These are phyloP conservation scores for Trichogramma pretiosum DNA, from an alignment of 1,140 invertebrate species.

Conservation along the genomic window DNA sequence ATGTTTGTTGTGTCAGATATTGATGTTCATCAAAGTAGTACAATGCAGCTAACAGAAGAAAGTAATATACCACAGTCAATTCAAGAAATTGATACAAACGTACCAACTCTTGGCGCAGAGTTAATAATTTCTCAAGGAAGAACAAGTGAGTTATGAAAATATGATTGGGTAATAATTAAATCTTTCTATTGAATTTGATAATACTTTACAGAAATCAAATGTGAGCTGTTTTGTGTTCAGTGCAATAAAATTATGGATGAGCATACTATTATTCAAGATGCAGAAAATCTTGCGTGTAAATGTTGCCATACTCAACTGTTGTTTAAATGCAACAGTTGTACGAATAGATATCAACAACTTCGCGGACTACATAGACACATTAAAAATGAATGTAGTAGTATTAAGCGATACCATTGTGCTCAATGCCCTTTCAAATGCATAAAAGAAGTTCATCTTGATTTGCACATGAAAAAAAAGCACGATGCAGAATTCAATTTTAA, in stretches of 20 bases:
- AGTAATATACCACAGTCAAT: too few relatives aligned
- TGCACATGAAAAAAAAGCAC: conserved; percentile 18
- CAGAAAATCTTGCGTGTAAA: conserved; percentile 17
- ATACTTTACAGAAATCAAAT: conserved; percentile 14
- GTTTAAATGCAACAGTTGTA: conserved; percentile 17
- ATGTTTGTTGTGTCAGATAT: not conserved
- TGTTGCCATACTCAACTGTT: conserved; percentile 13
- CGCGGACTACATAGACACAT: conserved; percentile 19
- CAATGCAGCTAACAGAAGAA: too few relatives aligned
- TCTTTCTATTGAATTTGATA: not conserved
- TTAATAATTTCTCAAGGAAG: conserved; percentile 16
- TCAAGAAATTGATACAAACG: conserved; percentile 11
- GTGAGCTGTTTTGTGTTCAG: conserved; percentile 15
- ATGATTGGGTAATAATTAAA: not conserved
- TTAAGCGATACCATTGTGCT: conserved; percentile 18
- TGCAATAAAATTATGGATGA: conserved; percentile 16
- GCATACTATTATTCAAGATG: conserved; percentile 16
- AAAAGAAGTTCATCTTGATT: conserved; percentile 17
- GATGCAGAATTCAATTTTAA: conserved; percentile 16
- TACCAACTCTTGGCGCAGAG: conserved; percentile 14
- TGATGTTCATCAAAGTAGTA: too few relatives aligned
- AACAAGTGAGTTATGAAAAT: conserved; percentile 8
- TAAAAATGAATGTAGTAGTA: conserved; percentile 16
- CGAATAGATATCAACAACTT: conserved; percentile 14
- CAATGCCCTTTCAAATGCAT: conserved; percentile 18